A percentile compares a stretch with the other conserved stretches of the same genome.
Evolutionary conservation across 2,797 vertebrate genomes (phyloP).

Genomic region (Coluber constrictor): DNA sequence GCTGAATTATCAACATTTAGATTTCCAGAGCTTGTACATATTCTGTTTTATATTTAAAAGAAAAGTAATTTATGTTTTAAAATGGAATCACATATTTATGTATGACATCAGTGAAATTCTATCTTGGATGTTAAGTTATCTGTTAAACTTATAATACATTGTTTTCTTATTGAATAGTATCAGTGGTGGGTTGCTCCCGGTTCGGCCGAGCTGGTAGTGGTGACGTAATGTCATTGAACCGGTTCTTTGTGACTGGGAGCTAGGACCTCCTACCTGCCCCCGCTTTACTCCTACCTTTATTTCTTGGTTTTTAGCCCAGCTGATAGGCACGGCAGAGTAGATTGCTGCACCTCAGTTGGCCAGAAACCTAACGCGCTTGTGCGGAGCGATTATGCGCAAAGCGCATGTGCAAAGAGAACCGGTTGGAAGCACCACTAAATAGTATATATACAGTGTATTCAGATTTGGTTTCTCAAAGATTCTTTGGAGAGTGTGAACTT

Average conservation of each 20-base stretch:
- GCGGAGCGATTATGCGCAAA: no score
- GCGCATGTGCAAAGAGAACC: no score
- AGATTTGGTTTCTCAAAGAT: not conserved
- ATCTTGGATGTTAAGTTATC: conserved; percentile 18
- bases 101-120: not conserved
- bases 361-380: no score
- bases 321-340: no score
- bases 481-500: not conserved
- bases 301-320: no score
- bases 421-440: not conserved
- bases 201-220: no score
- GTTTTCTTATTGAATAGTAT: not conserved
- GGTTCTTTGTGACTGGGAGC: no score
- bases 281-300: no score
- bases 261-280: no score
- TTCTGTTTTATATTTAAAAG: conserved; percentile 7
- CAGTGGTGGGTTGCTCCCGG: no score
- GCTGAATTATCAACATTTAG: conserved; percentile 39
- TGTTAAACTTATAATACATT: conserved; percentile 1
- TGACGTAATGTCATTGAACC: no score
- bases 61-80: not conserved
- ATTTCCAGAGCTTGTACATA: not conserved
- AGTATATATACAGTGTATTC: not conserved
- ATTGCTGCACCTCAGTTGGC: no score
- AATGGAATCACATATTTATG: not conserved